These are phyloP conservation scores for Sarcoramphus papa DNA, from an alignment of 2,797 vertebrate species.

Conservation along the genomic window DNA sequence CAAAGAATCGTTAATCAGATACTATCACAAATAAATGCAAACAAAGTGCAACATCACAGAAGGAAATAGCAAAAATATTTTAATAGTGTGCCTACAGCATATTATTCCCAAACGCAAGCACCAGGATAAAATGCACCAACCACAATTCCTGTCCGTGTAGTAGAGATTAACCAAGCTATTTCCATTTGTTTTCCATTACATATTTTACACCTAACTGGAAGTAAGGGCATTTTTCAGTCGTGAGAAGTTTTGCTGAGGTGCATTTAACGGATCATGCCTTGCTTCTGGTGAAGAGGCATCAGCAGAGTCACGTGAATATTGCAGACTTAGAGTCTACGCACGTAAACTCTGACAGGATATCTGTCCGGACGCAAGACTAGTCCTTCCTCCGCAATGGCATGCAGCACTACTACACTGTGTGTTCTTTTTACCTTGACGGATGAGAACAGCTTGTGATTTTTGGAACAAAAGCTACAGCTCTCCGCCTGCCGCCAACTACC, in stretches of 20 bases:
- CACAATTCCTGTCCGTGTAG: not conserved
- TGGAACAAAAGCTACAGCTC: not conserved
- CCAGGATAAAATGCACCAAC: not conserved
- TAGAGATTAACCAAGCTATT: not conserved
- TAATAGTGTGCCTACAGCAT: not conserved
- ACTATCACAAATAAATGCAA: not conserved
- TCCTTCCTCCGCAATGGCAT: not conserved
- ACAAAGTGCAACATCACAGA: not conserved
- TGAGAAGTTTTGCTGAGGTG: not conserved
- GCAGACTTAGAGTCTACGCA: not conserved
- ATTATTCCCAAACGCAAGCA: not conserved
- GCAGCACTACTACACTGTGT: not conserved
- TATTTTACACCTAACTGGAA: not conserved
- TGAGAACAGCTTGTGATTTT: not conserved
- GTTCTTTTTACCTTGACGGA: not conserved
- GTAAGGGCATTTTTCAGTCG: not conserved
- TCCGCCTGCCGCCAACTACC: not conserved
- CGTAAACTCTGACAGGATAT: not conserved
- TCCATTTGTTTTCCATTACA: not conserved
- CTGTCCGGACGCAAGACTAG: not conserved
- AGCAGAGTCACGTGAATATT: not conserved
- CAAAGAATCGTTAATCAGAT: not conserved
- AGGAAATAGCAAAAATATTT: not conserved
- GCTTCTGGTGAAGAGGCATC: not conserved
- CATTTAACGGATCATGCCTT: not conserved